Conservation (phyloP, 2,113 vertebrate genomes). For the Cheilinus undulatus region DNA sequence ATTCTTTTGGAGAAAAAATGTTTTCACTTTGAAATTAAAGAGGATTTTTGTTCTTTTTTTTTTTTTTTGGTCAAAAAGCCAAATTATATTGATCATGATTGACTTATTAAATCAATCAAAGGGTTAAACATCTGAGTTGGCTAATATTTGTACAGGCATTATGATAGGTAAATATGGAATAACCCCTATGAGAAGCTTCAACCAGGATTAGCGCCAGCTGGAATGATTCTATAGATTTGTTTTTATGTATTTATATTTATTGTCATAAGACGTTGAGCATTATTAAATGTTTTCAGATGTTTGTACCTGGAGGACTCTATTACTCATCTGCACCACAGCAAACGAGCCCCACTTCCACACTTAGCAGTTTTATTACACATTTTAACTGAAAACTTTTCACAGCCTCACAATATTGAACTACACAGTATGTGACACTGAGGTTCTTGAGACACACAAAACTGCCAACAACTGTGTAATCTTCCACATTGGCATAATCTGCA, state of each 20-base stretch:
- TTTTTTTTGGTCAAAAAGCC: no score
- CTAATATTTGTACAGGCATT: no score
- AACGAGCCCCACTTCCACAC: neutral
- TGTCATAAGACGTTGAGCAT: neutral
- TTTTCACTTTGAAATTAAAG: no score
- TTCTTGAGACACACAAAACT: neutral
- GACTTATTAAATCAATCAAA: no score
- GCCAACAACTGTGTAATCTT: conserved; percentile 4
- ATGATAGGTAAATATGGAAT: no score
- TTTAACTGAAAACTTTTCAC: neutral
- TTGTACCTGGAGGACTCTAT: neutral
- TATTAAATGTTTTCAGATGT: neutral
- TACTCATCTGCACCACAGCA: neutral
- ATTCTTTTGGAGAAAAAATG: no score
- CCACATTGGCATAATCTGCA: conserved; percentile 14
- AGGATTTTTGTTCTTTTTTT: no score
- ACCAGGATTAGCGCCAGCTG: no score
- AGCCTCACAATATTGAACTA: neutral
- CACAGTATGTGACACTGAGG: neutral
- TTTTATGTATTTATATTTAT: neutral
- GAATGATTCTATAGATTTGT: neutral
- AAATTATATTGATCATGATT: no score
- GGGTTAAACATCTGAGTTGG: no score
- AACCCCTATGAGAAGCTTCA: no score
- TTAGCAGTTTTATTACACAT: neutral